A percentile compares a stretch with the other conserved stretches of the same genome.
Conservation (phyloP, 2,888 invertebrate genomes). For the Pseudoips prasinana region DNA sequence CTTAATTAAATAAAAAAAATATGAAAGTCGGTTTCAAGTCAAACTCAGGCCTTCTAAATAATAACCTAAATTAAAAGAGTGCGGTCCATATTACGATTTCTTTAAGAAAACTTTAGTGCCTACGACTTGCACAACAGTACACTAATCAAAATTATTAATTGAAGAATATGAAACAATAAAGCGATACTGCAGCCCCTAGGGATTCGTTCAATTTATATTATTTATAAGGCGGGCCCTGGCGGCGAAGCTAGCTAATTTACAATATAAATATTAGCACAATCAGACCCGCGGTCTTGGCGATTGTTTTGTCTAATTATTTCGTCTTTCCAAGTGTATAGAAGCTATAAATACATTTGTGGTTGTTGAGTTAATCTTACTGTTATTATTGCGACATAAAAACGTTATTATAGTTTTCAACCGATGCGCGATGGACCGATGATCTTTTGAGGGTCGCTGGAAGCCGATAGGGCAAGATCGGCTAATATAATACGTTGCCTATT, state of each 20-base stretch:
- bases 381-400: too few relatives aligned
- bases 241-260: constrained; percentile 72
- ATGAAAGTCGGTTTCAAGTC: too few relatives aligned
- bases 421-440: too few relatives aligned
- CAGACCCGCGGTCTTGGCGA: constrained; percentile 43
- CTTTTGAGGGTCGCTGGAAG: too few relatives aligned
- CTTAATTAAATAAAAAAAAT: too few relatives aligned
- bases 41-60: too few relatives aligned
- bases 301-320: constrained; percentile 33
- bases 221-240: constrained; percentile 63
- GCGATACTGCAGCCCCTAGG: constrained; percentile 34
- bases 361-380: too few relatives aligned
- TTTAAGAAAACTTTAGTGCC: constrained; percentile 19
- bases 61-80: too few relatives aligned
- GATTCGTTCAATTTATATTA: constrained; percentile 73
- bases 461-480: too few relatives aligned
- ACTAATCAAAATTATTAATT: constrained; percentile 71
- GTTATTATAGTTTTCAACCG: too few relatives aligned
- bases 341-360: neutral
- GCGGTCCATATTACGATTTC: too few relatives aligned
- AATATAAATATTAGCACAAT: constrained; percentile 80
- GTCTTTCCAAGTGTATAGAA: constrained; percentile 5
- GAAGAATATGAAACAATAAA: constrained; percentile 64
- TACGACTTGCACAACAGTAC: constrained; percentile 1
- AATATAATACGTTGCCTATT: too few relatives aligned